Conservation (phyloP, 2,888 invertebrate species). For the Aquatica leii region DNA sequence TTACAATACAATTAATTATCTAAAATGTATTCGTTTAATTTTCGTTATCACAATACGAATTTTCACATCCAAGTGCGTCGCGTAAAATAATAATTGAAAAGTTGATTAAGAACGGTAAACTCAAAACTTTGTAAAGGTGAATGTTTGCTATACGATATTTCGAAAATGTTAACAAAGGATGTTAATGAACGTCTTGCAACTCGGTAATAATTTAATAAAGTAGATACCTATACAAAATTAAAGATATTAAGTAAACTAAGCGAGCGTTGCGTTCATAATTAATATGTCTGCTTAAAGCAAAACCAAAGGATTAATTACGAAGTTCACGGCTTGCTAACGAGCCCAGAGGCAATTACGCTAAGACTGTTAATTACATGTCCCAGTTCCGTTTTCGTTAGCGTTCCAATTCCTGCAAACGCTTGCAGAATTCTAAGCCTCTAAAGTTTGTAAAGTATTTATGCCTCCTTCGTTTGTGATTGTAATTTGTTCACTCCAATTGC, state of each 20-base stretch:
- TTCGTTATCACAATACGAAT: too few species aligned
- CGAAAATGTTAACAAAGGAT: slow-evolving; percentile 15
- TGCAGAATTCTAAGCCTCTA: slow-evolving; percentile 47
- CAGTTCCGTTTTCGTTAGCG: slow-evolving; percentile 39
- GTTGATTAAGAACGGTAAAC: too few species aligned
- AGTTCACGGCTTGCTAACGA: slow-evolving; percentile 65
- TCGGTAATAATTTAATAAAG: slow-evolving; percentile 51
- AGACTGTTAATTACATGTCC: slow-evolving; percentile 62
- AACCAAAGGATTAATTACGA: slow-evolving; percentile 64
- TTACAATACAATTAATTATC: too few species aligned
- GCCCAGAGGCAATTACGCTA: slow-evolving; percentile 63
- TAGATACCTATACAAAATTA: slow-evolving; percentile 40
- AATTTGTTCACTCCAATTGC: slow-evolving; percentile 33
- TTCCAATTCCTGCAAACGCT: slow-evolving; percentile 34
- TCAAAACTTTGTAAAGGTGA: not conserved
- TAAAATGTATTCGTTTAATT: too few species aligned
- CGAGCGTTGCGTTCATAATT: slow-evolving; percentile 57
- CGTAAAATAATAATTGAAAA: too few species aligned
- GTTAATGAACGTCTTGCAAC: slow-evolving; percentile 44
- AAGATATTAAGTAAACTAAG: slow-evolving; percentile 51
- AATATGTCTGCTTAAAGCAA: slow-evolving; percentile 61
- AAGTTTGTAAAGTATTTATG: slow-evolving; percentile 54
- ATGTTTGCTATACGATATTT: slow-evolving; percentile 14
- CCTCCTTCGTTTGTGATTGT: slow-evolving; percentile 42
- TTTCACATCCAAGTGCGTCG: too few species aligned